Base-by-base conservation (phyloP, 2,113 vertebrate species). In the Hydropotes inermis region DNA sequence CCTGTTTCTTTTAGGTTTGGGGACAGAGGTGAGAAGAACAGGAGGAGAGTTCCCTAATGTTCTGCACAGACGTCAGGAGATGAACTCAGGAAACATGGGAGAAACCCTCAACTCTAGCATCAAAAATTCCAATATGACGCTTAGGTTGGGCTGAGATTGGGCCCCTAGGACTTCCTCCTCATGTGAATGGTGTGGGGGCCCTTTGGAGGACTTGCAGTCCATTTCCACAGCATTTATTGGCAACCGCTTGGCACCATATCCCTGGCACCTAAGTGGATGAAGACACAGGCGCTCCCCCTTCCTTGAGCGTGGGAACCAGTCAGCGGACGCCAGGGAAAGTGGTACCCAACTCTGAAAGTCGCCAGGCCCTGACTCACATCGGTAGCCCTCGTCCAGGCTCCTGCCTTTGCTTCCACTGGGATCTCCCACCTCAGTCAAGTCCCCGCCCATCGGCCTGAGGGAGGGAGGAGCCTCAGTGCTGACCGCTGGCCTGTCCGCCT, bases 371-470 rank as follows among this genome's bases (percentile, higher is more conserved):
- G 33, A 64, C 17, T 61, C n/a, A n/a, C 3, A 27, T 21, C 25
- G 5, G 15, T 1, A 52, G 10, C 84, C 30, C 74, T 17, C 2
- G 47, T 21, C 36, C 28, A 55, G 25, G 3, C n/a, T 61, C n/a
- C 45, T 87, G 13, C 9, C 21, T 47, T 39, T 43, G n/a, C 25
- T 79, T 45, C 55, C 52, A 0, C 82, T 23, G 83, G 43, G 7
- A 39, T 10, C 43, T 33, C 33, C 8, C 52, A 17, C 8, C 27
- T 87, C 30, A 23, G 3, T 33, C 50, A 57, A 30, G 21, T 10
- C 19, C 50, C 39, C 0, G 1, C 36, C 13, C 21, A 12, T 60
- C 3, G 1, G 25, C 47, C 55, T 61, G 27, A 43, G 28, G 2
- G 17, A 43, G 43, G 47, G 43, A 64, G 70, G 25, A 61, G 27